Evolutionary conservation across 2,888 invertebrate genomes (phyloP), one percentile per base, ranked within the genome.

Genomic region (Agriopis leucophaearia): DNA sequence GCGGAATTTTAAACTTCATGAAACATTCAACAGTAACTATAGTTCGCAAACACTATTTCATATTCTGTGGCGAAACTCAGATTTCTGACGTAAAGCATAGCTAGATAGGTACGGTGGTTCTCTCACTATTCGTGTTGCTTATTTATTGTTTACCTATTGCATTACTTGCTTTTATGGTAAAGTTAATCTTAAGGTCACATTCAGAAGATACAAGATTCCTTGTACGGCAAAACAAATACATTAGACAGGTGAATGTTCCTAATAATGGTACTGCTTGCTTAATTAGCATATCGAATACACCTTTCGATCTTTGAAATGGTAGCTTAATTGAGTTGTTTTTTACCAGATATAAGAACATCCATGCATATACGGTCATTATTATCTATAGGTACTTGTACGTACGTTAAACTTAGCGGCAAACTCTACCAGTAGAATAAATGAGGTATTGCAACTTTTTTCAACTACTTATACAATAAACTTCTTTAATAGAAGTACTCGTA

Each of bases 161-260:
- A 8, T 55, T 13, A 16, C 12, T 54, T 38, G 12, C 40, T 8
- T 54, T 47, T 35, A 54, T 15, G 4, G 40, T 27, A 86, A 77
- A 80, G 66, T 74, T 52, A 61, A 75, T 80, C 72, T 70, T 86
- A 81, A 65, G 0, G 0, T 0, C 45, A 8, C 45, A 9, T 62
- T 0, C 15, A 54, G 82, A 86, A 71, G 77, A 78, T 65, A 74
- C 16, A 60, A 38, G 44, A 58, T 61, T 3, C n/a, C 0, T 65
- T 60, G 45, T 52, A 45, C 51, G 54, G 50, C 35, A 69, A 69
- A 55, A 69, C 63, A 73, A 75, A 79, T 78, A 84, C 74, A 78
- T 75, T 73, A 73, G 76, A 78, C 91, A 91, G 90, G 90, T 91
- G 90, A 89, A 86, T 83, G 84, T 84, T 82, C 85, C 85, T 85